phyloP scores from a whole-genome alignment of 30 jellyfish, hydroid and myxozoan species.

The Turritopsis dohrnii region DNA sequence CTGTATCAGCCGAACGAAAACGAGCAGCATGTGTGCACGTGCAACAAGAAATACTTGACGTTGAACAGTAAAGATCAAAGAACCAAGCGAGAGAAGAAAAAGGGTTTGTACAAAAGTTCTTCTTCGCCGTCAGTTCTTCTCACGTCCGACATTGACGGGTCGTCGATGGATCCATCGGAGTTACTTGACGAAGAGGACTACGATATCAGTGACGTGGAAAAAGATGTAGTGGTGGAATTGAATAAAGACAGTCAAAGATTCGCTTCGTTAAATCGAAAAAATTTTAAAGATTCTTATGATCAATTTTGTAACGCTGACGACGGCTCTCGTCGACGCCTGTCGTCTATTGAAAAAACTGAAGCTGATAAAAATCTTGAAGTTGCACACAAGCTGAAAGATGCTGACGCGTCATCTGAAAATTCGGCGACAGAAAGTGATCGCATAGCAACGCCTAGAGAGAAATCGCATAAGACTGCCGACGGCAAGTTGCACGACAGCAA shows the following conservation, averaged over 20 bases:
- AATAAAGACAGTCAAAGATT: constrained; percentile 52
- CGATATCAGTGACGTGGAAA: constrained; percentile 76
- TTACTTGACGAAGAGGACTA: constrained; percentile 73
- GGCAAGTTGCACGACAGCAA: not conserved
- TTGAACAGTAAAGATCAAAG: constrained; percentile 62
- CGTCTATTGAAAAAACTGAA: constrained; percentile 51
- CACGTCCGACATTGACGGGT: constrained; percentile 32
- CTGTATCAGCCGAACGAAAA: constrained; percentile 21
- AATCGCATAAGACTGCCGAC: not conserved
- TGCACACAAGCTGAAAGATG: constrained; percentile 11
- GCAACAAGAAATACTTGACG: constrained; percentile 27
- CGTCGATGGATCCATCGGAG: constrained; percentile 52
- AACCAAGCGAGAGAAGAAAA: constrained; percentile 43
- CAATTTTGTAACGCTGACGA: constrained; percentile 66
- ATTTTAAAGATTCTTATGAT: constrained; percentile 91
- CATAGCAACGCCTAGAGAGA: constrained; percentile 21
- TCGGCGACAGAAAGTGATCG: constrained; percentile 81
- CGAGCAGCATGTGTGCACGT: constrained; percentile 44
- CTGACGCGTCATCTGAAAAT: constrained; percentile 79
- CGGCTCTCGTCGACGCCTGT: constrained; percentile 31
- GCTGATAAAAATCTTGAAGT: constrained; percentile 39
- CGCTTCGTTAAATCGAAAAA: constrained; percentile 67
- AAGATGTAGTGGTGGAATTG: constrained; percentile 69
- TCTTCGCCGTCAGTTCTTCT: constrained; percentile 70
- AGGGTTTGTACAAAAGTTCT: constrained; percentile 50